These are phyloP conservation scores for Macrotis lagotis DNA, from an alignment of 2,113 vertebrate genomes.

Conservation along the genomic window DNA sequence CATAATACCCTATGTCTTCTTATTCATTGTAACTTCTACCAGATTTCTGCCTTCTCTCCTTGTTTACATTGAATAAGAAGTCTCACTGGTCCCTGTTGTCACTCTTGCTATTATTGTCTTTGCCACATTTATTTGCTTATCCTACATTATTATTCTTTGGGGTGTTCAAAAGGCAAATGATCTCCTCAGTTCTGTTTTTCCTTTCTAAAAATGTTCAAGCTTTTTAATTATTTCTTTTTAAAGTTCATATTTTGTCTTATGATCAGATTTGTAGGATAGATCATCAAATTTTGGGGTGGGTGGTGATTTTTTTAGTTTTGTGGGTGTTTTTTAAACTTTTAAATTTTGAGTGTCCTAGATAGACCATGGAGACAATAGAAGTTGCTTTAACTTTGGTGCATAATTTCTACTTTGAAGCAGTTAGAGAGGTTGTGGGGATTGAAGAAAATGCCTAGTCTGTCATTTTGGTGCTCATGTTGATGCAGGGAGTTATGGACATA, in stretches of 20 bases:
- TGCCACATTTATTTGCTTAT: background rate
- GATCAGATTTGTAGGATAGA: background rate
- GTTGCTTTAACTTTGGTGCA: background rate
- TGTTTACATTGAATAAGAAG: background rate
- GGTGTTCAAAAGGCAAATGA: background rate
- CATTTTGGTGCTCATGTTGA: background rate
- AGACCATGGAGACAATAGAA: background rate
- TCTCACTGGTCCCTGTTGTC: background rate
- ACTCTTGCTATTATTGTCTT: background rate
- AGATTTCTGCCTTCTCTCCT: background rate
- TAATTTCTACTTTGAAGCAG: background rate
- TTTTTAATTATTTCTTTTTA: background rate
- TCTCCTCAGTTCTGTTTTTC: background rate
- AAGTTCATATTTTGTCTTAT: background rate
- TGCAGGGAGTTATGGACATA: no score
- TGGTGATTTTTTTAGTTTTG: background rate
- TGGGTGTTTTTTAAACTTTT: background rate
- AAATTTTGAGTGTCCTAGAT: background rate
- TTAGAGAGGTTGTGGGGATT: background rate
- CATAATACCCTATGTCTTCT: background rate
- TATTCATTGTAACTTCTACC: background rate
- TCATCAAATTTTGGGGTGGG: no score
- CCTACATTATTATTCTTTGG: background rate
- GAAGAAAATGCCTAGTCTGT: background rate
- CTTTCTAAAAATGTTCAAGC: background rate